Evolutionary conservation across 2,797 vertebrate genomes (phyloP).

Genomic region (Tenualosa thibaudeaui): DNA sequence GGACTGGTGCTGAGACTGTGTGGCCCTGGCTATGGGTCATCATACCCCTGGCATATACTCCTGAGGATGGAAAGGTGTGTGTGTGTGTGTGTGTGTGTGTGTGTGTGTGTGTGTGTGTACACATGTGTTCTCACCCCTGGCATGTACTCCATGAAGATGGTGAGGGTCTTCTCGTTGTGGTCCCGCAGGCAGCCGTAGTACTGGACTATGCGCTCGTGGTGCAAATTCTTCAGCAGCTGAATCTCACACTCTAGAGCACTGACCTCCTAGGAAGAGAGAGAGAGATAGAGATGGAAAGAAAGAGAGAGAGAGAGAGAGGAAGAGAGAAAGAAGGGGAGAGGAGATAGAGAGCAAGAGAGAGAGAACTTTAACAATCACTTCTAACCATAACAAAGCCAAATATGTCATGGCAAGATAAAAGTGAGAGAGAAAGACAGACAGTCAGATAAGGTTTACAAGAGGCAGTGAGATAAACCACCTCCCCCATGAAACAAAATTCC

Average conservation of each 20-base stretch:
- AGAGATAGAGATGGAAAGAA: neutral
- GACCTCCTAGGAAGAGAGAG: conserved; percentile 80
- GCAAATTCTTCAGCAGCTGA: conserved; percentile 95
- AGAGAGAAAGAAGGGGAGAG: neutral
- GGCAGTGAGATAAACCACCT: neutral
- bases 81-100: no score
- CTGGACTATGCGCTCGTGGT: conserved; percentile 94
- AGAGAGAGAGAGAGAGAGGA: neutral
- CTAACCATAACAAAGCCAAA: conserved; percentile 18
- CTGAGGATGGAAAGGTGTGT: conserved; percentile 89
- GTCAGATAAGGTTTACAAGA: conserved; percentile 27
- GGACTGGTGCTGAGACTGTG: neutral
- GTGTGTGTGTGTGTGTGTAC: no score
- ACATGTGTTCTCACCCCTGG: conserved; percentile 78
- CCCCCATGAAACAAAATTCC: neutral
- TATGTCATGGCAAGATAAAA: neutral
- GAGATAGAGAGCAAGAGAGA: neutral
- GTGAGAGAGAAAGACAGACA: neutral
- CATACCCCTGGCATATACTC: conserved; percentile 98
- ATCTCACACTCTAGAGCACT: conserved; percentile 97
- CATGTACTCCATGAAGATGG: conserved; percentile 99
- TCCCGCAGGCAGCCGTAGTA: conserved; percentile 94
- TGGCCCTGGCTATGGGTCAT: neutral
- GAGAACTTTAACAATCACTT: conserved; percentile 17
- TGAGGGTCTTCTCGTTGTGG: conserved; percentile 90